Conservation (phyloP, 1,140 invertebrate species). For the Bicyclus anynana region DNA sequence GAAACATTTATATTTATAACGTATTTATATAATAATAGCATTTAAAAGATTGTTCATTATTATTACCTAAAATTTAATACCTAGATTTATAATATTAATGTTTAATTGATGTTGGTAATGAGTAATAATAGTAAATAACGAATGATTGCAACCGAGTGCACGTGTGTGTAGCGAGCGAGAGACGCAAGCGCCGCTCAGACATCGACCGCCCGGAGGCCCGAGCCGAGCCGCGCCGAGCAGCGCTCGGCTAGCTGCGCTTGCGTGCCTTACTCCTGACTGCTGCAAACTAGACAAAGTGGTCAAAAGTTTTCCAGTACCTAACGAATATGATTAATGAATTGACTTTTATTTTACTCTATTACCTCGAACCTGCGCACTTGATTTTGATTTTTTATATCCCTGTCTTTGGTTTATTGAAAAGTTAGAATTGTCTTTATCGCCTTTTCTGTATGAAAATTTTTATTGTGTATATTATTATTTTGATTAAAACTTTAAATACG, state of each 20-base stretch:
- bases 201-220: constrained; percentile 24
- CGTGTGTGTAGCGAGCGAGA: constrained; percentile 51
- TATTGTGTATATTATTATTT: constrained; percentile 56
- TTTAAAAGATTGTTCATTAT: constrained; percentile 78
- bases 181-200: constrained; percentile 32
- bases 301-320: constrained; percentile 59
- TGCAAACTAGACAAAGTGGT: constrained; percentile 60
- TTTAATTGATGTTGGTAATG: constrained; percentile 77
- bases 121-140: constrained; percentile 75
- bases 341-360: constrained; percentile 75
- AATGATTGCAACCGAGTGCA: constrained; percentile 69
- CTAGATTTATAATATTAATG: constrained; percentile 77
- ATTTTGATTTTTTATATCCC: constrained; percentile 68
- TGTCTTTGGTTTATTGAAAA: constrained; percentile 71
- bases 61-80: constrained; percentile 78
- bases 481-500: constrained; percentile 72
- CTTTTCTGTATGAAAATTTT: constrained; percentile 54
- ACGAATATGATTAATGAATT: constrained; percentile 76
- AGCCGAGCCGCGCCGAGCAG: constrained; percentile 13
- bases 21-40: constrained; percentile 79
- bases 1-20: constrained; percentile 79
- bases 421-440: constrained; percentile 52
- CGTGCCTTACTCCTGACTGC: constrained; percentile 30
- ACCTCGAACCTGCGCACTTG: constrained; percentile 70
- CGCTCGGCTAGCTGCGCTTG: constrained; percentile 24